phyloP scores from a whole-genome alignment of 2,888 invertebrate species.

The Leptinotarsa peninsularis region DNA sequence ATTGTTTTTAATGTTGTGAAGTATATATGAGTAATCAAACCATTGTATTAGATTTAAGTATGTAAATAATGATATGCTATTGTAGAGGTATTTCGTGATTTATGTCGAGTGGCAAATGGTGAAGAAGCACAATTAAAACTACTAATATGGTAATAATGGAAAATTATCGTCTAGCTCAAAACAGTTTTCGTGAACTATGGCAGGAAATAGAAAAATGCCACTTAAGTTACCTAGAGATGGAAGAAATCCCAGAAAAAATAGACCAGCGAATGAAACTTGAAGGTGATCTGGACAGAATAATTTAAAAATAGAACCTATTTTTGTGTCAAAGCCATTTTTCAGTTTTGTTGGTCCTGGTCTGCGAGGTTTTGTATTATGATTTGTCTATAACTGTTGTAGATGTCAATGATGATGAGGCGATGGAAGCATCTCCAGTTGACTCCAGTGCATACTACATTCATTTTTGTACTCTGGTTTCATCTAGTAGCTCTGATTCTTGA shows the following conservation, averaged over 20 bases:
- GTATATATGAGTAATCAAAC: not conserved
- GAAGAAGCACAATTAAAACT: conserved; percentile 10
- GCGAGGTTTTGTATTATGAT: no score
- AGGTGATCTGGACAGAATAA: conserved; percentile 69
- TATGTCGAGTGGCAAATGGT: not conserved
- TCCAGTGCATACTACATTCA: no score
- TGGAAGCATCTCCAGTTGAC: no score
- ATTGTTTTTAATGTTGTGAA: conserved; percentile 3
- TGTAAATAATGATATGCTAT: not conserved
- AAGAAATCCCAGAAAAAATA: conserved; percentile 82
- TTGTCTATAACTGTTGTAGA: no score
- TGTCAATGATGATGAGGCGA: no score
- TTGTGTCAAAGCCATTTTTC: no score
- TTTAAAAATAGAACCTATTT: not conserved
- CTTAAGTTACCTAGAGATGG: conserved; percentile 82
- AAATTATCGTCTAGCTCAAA: conserved; percentile 68
- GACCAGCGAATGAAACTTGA: conserved; percentile 82
- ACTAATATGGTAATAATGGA: conserved; percentile 65
- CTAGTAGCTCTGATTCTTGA: no score
- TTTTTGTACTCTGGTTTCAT: no score
- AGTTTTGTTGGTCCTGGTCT: no score
- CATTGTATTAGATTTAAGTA: not conserved
- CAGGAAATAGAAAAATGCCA: conserved; percentile 81
- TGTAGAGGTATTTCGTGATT: not conserved
- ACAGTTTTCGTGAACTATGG: conserved; percentile 77